These are phyloP conservation scores for Natrix natrix DNA, from an alignment of 2,797 vertebrate genomes.

Conservation along the genomic window DNA sequence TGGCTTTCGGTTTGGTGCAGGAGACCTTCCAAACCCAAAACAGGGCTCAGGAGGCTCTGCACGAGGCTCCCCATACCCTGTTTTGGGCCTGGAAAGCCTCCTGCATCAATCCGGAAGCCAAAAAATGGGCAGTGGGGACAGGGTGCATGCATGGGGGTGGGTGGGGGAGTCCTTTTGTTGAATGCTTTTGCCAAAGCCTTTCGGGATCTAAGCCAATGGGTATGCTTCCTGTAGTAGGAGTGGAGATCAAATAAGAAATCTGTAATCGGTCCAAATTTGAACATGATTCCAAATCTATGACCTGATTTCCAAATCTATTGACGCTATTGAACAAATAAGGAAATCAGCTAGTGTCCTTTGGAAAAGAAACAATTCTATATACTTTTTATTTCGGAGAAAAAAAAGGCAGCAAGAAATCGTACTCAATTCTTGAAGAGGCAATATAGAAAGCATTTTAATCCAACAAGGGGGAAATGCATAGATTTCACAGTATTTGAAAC, in stretches of 20 bases:
- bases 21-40: no score
- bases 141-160: no score
- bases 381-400: neutral
- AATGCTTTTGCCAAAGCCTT: neutral
- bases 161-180: neutral
- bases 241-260: neutral
- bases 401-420: neutral
- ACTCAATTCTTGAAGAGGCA: neutral
- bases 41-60: no score
- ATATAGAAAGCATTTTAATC: neutral
- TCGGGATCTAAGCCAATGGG: neutral
- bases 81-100: no score
- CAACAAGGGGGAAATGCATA: neutral
- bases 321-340: neutral
- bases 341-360: accelerated
- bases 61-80: no score
- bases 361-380: accelerated
- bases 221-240: neutral
- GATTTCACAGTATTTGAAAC: neutral
- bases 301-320: neutral
- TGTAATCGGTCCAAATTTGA: neutral
- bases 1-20: no score
- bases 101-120: no score
- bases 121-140: no score
- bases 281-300: no score